Percentiles rank a stretch among this genome's conserved stretches.
These are phyloP conservation scores for Struthio camelus DNA, from an alignment of 2,113 vertebrate genomes.

Conservation along the genomic window DNA sequence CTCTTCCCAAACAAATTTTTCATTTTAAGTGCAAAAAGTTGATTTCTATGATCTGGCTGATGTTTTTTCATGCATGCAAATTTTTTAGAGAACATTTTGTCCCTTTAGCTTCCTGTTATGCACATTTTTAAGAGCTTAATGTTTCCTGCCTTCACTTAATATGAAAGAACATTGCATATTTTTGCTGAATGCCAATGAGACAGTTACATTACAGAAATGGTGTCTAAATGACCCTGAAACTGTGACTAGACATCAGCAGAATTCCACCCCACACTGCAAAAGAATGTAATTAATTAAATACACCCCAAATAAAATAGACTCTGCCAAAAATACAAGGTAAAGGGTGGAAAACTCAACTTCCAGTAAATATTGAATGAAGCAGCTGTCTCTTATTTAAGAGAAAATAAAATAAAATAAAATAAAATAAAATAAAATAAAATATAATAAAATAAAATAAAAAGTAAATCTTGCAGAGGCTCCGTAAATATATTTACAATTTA, in stretches of 20 bases:
- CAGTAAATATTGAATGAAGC: neutral
- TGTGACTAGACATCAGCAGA: constrained; percentile 34
- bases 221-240: neutral
- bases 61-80: constrained; percentile 62
- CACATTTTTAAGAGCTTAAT: constrained; percentile 65
- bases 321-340: neutral
- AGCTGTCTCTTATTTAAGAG: neutral
- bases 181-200: constrained; percentile 61
- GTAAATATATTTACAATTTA: constrained; percentile 54
- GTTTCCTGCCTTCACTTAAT: constrained; percentile 64
- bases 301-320: constrained; percentile 1
- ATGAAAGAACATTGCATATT: constrained; percentile 59
- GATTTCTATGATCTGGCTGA: constrained; percentile 39
- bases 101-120: constrained; percentile 41
- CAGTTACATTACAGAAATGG: constrained; percentile 45
- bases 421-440: too few species aligned
- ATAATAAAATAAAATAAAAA: too few species aligned
- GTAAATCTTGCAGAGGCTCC: neutral
- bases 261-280: neutral
- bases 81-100: constrained; percentile 46
- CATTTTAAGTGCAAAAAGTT: constrained; percentile 53
- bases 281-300: constrained; percentile 20
- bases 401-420: too few species aligned
- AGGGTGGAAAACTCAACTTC: neutral
- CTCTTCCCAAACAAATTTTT: constrained; percentile 53